phyloP scores from a whole-genome alignment of 2,797 vertebrate species.

The Picus viridis region DNA sequence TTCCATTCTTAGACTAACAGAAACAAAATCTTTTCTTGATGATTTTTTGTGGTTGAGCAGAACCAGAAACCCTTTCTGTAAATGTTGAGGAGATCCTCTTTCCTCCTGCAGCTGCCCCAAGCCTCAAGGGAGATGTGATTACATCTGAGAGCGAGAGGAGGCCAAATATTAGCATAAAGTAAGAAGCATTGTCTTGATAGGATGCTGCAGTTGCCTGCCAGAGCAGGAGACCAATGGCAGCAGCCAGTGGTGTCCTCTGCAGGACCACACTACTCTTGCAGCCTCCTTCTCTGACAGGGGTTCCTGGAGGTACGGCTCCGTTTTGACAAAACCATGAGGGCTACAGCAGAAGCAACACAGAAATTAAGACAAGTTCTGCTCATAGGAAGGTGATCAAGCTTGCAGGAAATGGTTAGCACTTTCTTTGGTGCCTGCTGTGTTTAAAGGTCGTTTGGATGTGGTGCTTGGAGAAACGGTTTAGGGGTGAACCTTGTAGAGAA shows the following conservation, averaged over 20 bases:
- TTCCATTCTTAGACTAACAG: background rate
- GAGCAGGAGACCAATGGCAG: fast-evolving
- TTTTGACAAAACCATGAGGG: background rate
- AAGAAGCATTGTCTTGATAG: background rate
- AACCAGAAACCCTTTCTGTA: slow-evolving; percentile 12
- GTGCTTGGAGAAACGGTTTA: too few relatives aligned
- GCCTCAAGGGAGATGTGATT: background rate
- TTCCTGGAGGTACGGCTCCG: background rate
- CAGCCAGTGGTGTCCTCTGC: fast-evolving
- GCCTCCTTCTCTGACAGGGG: background rate
- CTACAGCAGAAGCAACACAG: background rate
- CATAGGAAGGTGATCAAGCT: background rate
- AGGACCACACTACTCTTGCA: background rate
- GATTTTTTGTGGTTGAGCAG: background rate
- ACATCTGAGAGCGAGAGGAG: background rate
- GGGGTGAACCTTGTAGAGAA: too few relatives aligned
- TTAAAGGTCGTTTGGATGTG: too few relatives aligned
- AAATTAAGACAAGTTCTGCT: background rate
- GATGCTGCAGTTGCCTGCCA: background rate
- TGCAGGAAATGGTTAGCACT: background rate
- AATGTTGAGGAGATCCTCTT: slow-evolving; percentile 7
- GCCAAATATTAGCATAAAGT: background rate
- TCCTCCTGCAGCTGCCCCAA: background rate
- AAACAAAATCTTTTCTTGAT: slow-evolving; percentile 19
- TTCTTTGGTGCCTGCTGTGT: background rate